Base-by-base conservation (phyloP, 1,140 invertebrate genomes). In the Diachasmimorpha longicaudata region DNA sequence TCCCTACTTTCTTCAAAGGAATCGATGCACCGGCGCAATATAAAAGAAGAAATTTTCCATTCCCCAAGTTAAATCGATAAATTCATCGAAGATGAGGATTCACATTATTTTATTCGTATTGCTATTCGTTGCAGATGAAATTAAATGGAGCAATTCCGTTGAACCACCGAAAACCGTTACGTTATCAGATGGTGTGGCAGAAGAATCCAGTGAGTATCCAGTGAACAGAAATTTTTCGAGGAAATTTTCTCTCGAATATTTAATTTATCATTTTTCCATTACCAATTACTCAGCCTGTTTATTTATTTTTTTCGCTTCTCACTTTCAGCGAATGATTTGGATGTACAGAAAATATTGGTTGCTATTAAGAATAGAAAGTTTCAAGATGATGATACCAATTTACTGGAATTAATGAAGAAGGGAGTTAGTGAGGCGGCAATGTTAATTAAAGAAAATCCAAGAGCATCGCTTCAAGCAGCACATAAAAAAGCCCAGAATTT, bases 381-480 rank as follows among this genome's bases (percentile, higher is more conserved):
- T 77, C 31, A 74, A 11, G 25, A 25, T 39, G 77, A 83, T 48
- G 82, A 84, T 37, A 70, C 31, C 0, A 31, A 67, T 8, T 72
- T 85, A 10, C 70, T 85, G 46, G 75, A 78, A 4, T 70, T 82
- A 14, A 74, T 84, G 14, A 81, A 80, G 58, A 74, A 78, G n/a
- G 79, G 78, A 36, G 81, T 84, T 63, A 44, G 75, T 13, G 70
- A 77, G 9, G 81, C 79, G 0, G 77, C 80, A n/a, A 69, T 71
- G 9, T 31, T 67, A 16, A 36, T 25, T 25, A 14, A 48, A 10
- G 36, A 70, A 68, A 16, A 79, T 80, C 16, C 74, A 75, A 66
- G 72, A 76, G 37, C 78, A 0, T 83, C 80, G 11, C 77, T 83
- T 67, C 82, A 83, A 14, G 79, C 79, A 13, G 82, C 80, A 0